phyloP scores from a whole-genome alignment of 2,113 vertebrate genomes.

The Dasyprocta punctata region DNA sequence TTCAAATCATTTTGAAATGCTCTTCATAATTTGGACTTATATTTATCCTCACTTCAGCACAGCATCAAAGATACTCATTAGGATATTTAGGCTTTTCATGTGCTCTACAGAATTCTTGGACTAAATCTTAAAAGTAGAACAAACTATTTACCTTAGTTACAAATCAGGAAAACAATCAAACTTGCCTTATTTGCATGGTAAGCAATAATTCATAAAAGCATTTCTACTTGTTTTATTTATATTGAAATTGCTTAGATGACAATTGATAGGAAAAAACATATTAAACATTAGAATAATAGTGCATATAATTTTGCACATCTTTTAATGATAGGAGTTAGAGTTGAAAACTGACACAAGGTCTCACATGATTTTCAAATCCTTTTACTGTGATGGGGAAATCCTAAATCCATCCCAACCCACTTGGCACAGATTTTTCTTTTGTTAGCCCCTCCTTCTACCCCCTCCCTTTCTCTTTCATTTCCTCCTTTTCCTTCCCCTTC shows the following conservation, averaged over 20 bases:
- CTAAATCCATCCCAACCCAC: not conserved
- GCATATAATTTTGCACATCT: not conserved
- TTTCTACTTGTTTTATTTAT: not conserved
- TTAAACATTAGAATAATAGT: not conserved
- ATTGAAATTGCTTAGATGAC: not conserved
- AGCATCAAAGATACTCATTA: not conserved
- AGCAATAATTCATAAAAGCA: not conserved
- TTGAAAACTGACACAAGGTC: not conserved
- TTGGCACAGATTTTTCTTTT: not conserved
- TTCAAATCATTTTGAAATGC: not conserved
- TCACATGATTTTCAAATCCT: not conserved
- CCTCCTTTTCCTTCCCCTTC: not conserved
- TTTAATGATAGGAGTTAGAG: not conserved
- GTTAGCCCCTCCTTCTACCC: not conserved
- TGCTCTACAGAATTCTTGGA: not conserved
- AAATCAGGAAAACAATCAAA: not conserved
- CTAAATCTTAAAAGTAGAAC: constrained; percentile 7
- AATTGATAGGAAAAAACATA: not conserved
- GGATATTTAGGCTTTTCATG: not conserved
- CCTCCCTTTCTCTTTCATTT: not conserved
- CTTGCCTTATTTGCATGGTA: not conserved
- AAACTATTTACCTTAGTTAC: not conserved
- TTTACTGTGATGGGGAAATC: not conserved
- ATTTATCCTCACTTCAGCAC: not conserved
- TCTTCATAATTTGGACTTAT: not conserved